Evolutionary conservation across 2,797 vertebrate genomes (phyloP), one percentile per base, ranked within the genome.

Genomic region (Pangasius macronema): DNA sequence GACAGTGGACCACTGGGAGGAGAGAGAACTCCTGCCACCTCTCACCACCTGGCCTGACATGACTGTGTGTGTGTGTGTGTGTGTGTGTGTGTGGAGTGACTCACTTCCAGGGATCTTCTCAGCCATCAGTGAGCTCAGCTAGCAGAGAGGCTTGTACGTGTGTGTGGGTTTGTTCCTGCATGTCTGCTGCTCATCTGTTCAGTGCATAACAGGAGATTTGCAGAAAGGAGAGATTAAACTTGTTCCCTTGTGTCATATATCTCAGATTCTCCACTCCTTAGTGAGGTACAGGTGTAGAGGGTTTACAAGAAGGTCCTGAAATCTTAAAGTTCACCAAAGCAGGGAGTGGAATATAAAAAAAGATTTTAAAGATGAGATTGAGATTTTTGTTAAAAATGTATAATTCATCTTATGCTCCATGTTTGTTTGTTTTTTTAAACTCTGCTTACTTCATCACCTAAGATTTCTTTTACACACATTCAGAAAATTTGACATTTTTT

Each of bases 21-120:
- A 33, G 73, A 84, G 84, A 83, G 83, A 75, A 88, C 63, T 82
- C 67, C 46, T 67, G 75, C 55, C 88, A 73, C 87, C 72, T 79
- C 82, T 89, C 63, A 53, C 18, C 82, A 83, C n/a, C 63, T 68
- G 82, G 27, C 49, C 83, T 59, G 83, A 84, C 33, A 39, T 33
- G 67, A 53, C 55, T 39, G 49, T 76, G 7, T 51, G 46, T 68
- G 49, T 84, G 46, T 49, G 42, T 36, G 36, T 36, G 36, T 36
- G 1, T 36, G 51, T 53, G 8, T 51, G 46, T 68, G 49, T 84
- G 46, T 49, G 42, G 20, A 46, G 53, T 61, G 46, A 86, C 68
- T 73, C 55, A 63, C 7, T 51, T 51, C n/a, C 53, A 27, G 6
- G 33, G 53, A 75, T 55, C 46, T 81, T 79, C 33, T 65, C 63